Conservation (phyloP, 37 sponge, comb jelly and placozoan species). For the Ephydatia muelleri region DNA sequence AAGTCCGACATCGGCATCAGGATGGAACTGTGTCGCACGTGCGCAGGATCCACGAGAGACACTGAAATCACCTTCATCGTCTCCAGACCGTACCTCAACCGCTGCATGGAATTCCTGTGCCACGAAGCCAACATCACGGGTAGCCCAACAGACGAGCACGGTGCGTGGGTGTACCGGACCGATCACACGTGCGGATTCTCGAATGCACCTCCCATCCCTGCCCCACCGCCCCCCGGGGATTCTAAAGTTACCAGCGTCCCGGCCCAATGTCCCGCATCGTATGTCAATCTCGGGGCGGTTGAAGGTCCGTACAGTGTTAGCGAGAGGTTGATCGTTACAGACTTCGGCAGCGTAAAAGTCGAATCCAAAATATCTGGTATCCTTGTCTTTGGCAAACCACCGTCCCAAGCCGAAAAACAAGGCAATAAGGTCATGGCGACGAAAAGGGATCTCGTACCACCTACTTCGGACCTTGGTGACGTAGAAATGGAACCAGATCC, state of each 20-base stretch:
- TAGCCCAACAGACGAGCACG: constrained; percentile 19
- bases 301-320: constrained; percentile 48
- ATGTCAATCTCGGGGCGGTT: constrained; percentile 5
- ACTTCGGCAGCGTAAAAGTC: constrained; percentile 30
- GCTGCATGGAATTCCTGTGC: constrained; percentile 48
- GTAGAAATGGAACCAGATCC: too few species aligned
- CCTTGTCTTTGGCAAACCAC: neutral
- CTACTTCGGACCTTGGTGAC: too few species aligned
- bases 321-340: constrained; percentile 37
- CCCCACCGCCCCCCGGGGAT: too few species aligned
- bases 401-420: too few species aligned
- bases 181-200: constrained; percentile 8
- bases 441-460: too few species aligned
- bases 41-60: neutral
- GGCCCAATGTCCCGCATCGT: too few species aligned
- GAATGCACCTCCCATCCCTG: too few species aligned
- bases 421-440: too few species aligned
- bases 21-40: constrained; percentile 54
- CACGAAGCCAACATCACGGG: constrained; percentile 23
- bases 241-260: neutral
- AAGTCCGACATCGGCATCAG: constrained; percentile 49
- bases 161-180: constrained; percentile 10
- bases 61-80: constrained; percentile 47
- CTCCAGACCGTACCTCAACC: constrained; percentile 6
- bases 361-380: constrained; percentile 35